Evolutionary conservation across 2,888 invertebrate genomes (phyloP), one percentile per base, ranked within the genome.

Genomic region (Acrocera orbiculus): DNA sequence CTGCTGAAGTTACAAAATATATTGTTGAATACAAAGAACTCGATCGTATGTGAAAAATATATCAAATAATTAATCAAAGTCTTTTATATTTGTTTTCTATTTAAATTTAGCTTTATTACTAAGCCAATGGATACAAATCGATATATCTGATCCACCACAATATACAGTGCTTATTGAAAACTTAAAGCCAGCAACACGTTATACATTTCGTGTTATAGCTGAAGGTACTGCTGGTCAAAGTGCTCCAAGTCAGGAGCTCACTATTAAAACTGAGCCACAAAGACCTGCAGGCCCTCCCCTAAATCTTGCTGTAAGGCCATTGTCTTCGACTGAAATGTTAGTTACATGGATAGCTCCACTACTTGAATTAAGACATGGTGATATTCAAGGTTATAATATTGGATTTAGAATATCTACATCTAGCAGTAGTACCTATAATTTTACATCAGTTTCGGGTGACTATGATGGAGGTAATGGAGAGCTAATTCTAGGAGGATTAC

Each of bases 281-380:
- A 60, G 73, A 39, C 77, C 77, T 1, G 74, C 76, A 2, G 76
- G 76, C 5, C 69, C 76, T 1, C 76, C 77, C 0, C 52, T 73
- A 7, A 73, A 70, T 53, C 59, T 76, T n/a, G 64, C 67, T 17
- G 76, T 74, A 1, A 62, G 75, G 30, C 70, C 81, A 1, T 62
- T 78, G 13, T 76, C 77, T 0, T 79, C 81, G 5, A 76, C 76
- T 3, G 75, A 78, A 51, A 62, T 82, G 9, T 58, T 76, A 22
- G 70, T 82, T 8, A 76, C 74, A 7, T 82, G 82, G 74, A 63
- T 73, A 42, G 76, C 80, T 1, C 82, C 82, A 0, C 47, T 72
- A 11, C 58, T 66, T 1, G 76, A 78, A 45, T 53, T 76, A 17
- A 65, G 76, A 29, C 77, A 83, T 50, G 82, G 82, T 1, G 73